phyloP scores from a whole-genome alignment of 2,888 invertebrate genomes.

The Liopterus haemorrhoidalis region DNA sequence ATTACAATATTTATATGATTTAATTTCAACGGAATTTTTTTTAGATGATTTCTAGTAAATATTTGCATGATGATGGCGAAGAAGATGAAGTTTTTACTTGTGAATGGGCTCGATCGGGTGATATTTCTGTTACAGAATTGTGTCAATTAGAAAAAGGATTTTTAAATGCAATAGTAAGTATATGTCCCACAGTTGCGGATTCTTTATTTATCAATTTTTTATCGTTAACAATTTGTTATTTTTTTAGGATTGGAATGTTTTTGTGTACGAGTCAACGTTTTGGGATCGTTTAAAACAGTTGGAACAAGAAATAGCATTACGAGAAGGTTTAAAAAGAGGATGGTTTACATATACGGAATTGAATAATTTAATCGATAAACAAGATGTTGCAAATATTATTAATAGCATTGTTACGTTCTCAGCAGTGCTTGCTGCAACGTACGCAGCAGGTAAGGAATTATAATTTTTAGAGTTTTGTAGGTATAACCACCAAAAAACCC shows the following conservation, averaged over 20 bases:
- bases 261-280: constrained; percentile 70
- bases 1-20: constrained; percentile 8
- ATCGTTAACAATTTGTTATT: not conserved
- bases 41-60: constrained; percentile 95
- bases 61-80: constrained; percentile 87
- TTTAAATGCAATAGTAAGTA: constrained; percentile 79
- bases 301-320: constrained; percentile 66
- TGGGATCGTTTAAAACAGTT: constrained; percentile 63
- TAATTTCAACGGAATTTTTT: constrained; percentile 5
- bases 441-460: no score
- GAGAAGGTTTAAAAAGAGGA: constrained; percentile 65
- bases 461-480: no score
- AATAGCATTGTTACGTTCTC: constrained; percentile 51
- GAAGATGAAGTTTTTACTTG: constrained; percentile 85
- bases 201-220: constrained; percentile 8
- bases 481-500: no score
- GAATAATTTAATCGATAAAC: constrained; percentile 49
- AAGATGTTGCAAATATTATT: constrained; percentile 48
- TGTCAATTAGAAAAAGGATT: constrained; percentile 83
- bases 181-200: constrained; percentile 11
- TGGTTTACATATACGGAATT: constrained; percentile 82
- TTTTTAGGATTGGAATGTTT: constrained; percentile 79
- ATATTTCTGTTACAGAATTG: constrained; percentile 64
- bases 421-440: constrained; percentile 55
- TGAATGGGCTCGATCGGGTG: constrained; percentile 88